phyloP scores from a whole-genome alignment of 2,113 vertebrate genomes.

The Austrofundulus limnaeus region DNA sequence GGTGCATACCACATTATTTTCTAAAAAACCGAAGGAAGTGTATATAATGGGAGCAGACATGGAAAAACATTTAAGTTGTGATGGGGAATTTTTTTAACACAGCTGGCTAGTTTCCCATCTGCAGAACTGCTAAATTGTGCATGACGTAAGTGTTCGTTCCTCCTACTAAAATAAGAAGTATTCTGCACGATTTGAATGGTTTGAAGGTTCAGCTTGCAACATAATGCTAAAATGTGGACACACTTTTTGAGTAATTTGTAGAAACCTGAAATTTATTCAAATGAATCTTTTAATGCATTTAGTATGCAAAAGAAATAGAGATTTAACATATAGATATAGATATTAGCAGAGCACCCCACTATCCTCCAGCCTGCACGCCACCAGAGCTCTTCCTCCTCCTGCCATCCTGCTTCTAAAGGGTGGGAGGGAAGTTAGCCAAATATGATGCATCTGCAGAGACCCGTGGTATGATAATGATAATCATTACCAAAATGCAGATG shows the following conservation, averaged over 20 bases:
- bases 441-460: conserved; percentile 49
- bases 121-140: background rate
- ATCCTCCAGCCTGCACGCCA: too few relatives aligned
- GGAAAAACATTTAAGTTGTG: background rate
- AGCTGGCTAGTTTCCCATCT: background rate
- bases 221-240: too few relatives aligned
- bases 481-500: conserved; percentile 66
- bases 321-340: too few relatives aligned
- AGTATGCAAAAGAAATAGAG: background rate
- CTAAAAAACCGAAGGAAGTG: background rate
- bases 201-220: too few relatives aligned
- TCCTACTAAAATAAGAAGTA: too few relatives aligned
- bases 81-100: background rate
- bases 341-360: too few relatives aligned
- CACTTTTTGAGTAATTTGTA: background rate
- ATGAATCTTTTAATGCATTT: background rate
- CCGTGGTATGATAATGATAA: conserved; percentile 64
- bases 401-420: conserved; percentile 15
- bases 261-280: background rate
- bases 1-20: background rate
- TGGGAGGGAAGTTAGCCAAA: conserved; percentile 43
- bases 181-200: too few relatives aligned
- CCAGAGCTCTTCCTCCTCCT: background rate
- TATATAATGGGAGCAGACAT: conserved; percentile 3
- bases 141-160: too few relatives aligned